phyloP scores from a whole-genome alignment of 2,888 invertebrate species.

The Antitype chi region DNA sequence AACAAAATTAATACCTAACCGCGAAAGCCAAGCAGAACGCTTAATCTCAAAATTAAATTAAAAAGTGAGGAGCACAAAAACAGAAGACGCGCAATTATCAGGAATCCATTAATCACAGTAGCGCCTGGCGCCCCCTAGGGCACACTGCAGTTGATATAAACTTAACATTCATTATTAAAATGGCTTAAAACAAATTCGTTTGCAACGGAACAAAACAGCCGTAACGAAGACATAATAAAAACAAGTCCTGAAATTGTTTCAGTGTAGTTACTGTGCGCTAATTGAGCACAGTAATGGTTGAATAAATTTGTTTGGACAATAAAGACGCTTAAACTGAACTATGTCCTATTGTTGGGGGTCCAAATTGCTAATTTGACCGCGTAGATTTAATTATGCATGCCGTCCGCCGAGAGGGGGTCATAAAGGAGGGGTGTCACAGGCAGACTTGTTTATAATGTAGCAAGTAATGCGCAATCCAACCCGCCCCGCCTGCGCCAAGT shows the following conservation, averaged over 20 bases:
- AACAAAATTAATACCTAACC: conserved; percentile 1
- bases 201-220: conserved; percentile 69
- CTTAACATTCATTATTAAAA: conserved; percentile 72
- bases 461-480: conserved; percentile 87
- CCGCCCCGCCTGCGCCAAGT: conserved; percentile 82
- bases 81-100: conserved; percentile 36
- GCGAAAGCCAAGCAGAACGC: neutral
- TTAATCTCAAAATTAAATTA: conserved; percentile 17
- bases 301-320: conserved; percentile 87
- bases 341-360: conserved; percentile 86
- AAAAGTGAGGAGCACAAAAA: conserved; percentile 20
- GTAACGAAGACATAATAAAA: conserved; percentile 77
- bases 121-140: conserved; percentile 23
- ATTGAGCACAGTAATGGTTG: conserved; percentile 85
- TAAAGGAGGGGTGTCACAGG: conserved; percentile 87
- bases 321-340: conserved; percentile 88
- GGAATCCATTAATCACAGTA: conserved; percentile 65
- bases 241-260: conserved; percentile 72
- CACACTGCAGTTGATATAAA: conserved; percentile 58
- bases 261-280: conserved; percentile 77
- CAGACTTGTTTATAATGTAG: conserved; percentile 90
- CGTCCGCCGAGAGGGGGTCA: conserved; percentile 83
- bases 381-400: conserved; percentile 90
- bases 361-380: conserved; percentile 90
- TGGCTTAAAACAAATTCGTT: conserved; percentile 65